These are phyloP conservation scores for Odontomachus brunneus DNA, from an alignment of 1,140 invertebrate species.

Conservation along the genomic window DNA sequence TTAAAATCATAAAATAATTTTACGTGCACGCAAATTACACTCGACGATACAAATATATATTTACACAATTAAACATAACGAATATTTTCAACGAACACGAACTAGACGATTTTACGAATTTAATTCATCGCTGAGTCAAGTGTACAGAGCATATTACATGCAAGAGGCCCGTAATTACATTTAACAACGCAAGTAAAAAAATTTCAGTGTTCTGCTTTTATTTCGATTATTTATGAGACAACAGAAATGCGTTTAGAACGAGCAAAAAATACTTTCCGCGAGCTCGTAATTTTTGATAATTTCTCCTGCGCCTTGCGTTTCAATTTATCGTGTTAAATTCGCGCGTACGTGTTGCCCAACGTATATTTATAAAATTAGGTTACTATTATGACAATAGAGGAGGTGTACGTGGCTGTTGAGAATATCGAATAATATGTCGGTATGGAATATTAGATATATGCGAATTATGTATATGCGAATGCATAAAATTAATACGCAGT, in stretches of 20 bases:
- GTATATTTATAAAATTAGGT: not conserved
- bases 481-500: slow-evolving; percentile 24
- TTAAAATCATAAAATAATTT: slow-evolving; percentile 43
- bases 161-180: not conserved
- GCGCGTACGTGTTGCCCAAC: too few relatives aligned
- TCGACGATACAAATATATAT: slow-evolving; percentile 34
- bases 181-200: not conserved
- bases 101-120: slow-evolving; percentile 5
- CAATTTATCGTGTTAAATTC: not conserved
- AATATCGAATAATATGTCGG: slow-evolving; percentile 6
- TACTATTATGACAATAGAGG: slow-evolving; percentile 19
- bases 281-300: not conserved
- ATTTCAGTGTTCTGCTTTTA: not conserved
- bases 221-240: slow-evolving; percentile 6
- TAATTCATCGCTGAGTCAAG: slow-evolving; percentile 35
- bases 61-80: slow-evolving; percentile 33
- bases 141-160: not conserved
- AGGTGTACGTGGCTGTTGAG: not conserved
- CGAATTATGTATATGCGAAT: not conserved
- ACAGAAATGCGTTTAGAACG: slow-evolving; percentile 3
- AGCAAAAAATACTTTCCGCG: not conserved
- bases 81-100: not conserved
- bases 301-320: not conserved
- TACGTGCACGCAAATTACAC: not conserved
- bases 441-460: slow-evolving; percentile 14